Evolutionary conservation across 2,888 invertebrate species (phyloP).

Genomic region (Nomada lathburiana): DNA sequence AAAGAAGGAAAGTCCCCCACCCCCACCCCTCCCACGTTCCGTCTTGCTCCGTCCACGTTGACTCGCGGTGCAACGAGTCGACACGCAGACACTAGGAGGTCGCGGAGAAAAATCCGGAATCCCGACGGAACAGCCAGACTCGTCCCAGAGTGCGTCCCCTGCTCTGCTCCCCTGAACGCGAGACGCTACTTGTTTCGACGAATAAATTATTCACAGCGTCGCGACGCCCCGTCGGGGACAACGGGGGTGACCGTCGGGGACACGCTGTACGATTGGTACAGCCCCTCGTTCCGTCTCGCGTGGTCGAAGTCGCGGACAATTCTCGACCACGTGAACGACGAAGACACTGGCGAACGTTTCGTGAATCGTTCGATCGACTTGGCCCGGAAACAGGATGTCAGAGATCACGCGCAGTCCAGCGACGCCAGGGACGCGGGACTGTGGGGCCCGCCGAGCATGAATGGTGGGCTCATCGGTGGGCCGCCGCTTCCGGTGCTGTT

Average conservation of each 20-base stretch:
- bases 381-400: slow-evolving; percentile 32
- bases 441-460: slow-evolving; percentile 89
- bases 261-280: neutral
- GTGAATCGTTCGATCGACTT: slow-evolving; percentile 23
- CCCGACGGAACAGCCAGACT: too few species aligned
- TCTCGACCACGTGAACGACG: neutral
- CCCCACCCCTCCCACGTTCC: neutral
- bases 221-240: neutral
- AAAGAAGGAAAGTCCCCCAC: neutral
- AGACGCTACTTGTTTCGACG: neutral
- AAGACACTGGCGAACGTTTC: neutral
- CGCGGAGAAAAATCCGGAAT: neutral
- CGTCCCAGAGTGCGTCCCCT: neutral
- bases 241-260: neutral
- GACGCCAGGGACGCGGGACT: slow-evolving; percentile 90
- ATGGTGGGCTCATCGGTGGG: slow-evolving; percentile 90
- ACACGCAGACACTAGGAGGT: neutral
- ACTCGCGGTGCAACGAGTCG: neutral
- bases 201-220: slow-evolving; percentile 45
- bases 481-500: slow-evolving; percentile 89
- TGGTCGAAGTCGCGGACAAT: neutral
- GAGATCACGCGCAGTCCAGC: slow-evolving; percentile 89
- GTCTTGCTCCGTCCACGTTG: too few species aligned
- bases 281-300: neutral
- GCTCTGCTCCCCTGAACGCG: too few species aligned